These are phyloP conservation scores for Brachylomia viminalis DNA, from an alignment of 2,888 invertebrate species.

Conservation along the genomic window DNA sequence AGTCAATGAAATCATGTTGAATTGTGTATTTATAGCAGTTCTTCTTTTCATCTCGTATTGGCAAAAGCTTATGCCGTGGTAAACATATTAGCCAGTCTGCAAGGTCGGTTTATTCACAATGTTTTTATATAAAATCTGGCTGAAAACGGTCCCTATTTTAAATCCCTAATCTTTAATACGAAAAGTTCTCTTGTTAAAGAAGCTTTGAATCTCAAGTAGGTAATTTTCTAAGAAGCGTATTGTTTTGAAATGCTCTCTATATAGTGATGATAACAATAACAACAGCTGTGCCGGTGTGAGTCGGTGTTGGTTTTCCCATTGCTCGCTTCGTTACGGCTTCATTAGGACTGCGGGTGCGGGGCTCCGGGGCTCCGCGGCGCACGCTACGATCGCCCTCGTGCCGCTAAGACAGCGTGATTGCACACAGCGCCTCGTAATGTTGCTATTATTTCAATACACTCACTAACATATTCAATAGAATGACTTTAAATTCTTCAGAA, in stretches of 20 bases:
- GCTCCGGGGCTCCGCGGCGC: conserved; percentile 37
- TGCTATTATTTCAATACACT: conserved; percentile 42
- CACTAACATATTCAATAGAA: conserved; percentile 12
- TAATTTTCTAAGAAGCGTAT: conserved; percentile 72
- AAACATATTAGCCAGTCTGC: neutral
- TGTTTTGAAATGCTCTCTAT: conserved; percentile 75
- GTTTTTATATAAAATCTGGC: conserved; percentile 9
- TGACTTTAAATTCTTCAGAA: conserved; percentile 4
- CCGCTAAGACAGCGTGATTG: conserved; percentile 60
- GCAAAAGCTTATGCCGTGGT: neutral
- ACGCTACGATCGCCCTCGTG: conserved; percentile 51
- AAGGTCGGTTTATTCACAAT: neutral
- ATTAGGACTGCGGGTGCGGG: conserved; percentile 79
- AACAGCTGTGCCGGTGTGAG: conserved; percentile 79
- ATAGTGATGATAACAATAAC: conserved; percentile 82
- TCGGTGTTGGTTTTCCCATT: conserved; percentile 82
- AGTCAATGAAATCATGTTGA: neutral
- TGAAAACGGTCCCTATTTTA: conserved; percentile 14
- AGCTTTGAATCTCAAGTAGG: conserved; percentile 67
- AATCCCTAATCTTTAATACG: conserved; percentile 42
- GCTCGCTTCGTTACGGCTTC: conserved; percentile 85
- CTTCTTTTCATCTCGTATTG: neutral
- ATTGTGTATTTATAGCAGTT: neutral
- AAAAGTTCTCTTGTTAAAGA: conserved; percentile 52
- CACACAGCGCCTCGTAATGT: conserved; percentile 44